Percentiles rank a stretch among this genome's conserved stretches.
Conservation (phyloP, 2,113 vertebrate species). For the Podarcis cretensis region DNA sequence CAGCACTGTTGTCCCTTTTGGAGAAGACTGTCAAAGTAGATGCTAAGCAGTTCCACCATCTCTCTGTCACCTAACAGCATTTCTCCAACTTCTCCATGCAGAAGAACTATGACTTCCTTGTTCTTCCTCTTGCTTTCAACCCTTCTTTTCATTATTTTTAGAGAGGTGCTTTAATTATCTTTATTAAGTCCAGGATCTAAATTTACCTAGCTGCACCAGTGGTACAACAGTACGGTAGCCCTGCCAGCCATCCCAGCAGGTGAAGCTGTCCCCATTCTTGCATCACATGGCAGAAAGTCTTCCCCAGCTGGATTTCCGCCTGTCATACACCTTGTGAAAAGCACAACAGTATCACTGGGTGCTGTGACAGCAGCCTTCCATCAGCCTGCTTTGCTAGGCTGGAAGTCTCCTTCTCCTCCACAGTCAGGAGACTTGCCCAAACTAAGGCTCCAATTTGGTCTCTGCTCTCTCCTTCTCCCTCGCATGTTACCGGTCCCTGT, state of each 20-base stretch:
- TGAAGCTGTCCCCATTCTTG: background rate
- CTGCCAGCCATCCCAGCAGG: background rate
- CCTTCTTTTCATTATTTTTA: too few relatives aligned
- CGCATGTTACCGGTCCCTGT: constrained; percentile 27
- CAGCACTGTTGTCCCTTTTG: too few relatives aligned
- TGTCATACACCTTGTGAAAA: background rate
- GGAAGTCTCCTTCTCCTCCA: background rate
- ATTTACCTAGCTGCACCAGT: too few relatives aligned
- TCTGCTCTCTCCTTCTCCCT: constrained; percentile 14
- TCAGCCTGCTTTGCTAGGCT: background rate
- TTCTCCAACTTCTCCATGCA: too few relatives aligned
- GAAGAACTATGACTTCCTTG: too few relatives aligned
- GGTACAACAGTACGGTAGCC: background rate
- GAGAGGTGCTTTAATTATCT: too few relatives aligned
- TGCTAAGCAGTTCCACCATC: too few relatives aligned
- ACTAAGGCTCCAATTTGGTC: constrained; percentile 15
- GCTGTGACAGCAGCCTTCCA: background rate
- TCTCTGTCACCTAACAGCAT: too few relatives aligned
- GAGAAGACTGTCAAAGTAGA: too few relatives aligned
- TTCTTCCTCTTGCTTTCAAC: too few relatives aligned
- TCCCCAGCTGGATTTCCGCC: background rate
- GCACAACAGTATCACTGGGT: too few relatives aligned
- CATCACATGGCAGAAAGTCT: background rate
- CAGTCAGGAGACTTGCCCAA: background rate
- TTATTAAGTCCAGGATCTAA: too few relatives aligned